Evolutionary conservation across 2,113 vertebrate genomes (phyloP).

Genomic region (Lethenteron reissneri): DNA sequence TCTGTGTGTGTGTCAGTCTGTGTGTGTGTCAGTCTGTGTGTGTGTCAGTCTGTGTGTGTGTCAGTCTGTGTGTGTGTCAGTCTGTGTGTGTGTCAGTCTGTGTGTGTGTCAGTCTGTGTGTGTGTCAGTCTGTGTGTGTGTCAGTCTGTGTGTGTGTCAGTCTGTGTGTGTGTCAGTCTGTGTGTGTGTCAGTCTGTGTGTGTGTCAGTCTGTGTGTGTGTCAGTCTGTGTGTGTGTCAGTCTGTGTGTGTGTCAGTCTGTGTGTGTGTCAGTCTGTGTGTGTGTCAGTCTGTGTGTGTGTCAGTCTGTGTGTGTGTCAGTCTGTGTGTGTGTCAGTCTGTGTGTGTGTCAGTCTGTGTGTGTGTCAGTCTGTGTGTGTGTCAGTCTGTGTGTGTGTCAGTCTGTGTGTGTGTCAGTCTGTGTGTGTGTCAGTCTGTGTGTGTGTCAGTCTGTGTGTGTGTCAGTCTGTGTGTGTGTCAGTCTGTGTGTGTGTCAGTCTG

Average conservation of each 20-base stretch:
- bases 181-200: constrained; percentile 1
- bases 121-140: not conserved
- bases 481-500: not conserved
- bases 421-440: not conserved
- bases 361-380: no score
- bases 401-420: no score
- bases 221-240: not conserved
- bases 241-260: not conserved
- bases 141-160: not conserved
- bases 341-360: not conserved
- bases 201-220: constrained; percentile 1
- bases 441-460: not conserved
- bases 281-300: not conserved
- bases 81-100: constrained; percentile 1
- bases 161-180: not conserved
- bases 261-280: not conserved
- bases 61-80: no score
- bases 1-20: not conserved
- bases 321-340: not conserved
- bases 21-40: not conserved
- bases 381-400: not conserved
- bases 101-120: not conserved
- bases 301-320: not conserved
- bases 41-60: not conserved
- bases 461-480: not conserved